Evolutionary conservation across 2,797 vertebrate species (phyloP).

Genomic region (Morelia viridis): DNA sequence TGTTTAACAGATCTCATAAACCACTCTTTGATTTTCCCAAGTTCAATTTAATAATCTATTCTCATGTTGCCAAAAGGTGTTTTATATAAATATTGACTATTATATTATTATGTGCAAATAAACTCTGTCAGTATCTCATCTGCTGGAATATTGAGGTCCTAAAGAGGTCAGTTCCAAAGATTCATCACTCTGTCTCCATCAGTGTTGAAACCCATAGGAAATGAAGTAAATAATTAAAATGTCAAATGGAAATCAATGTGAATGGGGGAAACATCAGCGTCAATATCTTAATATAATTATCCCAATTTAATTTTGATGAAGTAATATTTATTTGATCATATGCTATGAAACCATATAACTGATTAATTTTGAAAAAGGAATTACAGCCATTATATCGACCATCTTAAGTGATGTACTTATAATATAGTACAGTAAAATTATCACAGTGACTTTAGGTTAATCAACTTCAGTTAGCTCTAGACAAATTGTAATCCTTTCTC

Average conservation of each 20-base stretch:
- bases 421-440: conserved; percentile 16
- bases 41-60: conserved; percentile 1
- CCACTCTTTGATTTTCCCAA: background rate
- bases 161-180: conserved; percentile 20
- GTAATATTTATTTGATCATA: conserved; percentile 29
- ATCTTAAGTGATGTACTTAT: conserved; percentile 1
- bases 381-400: conserved; percentile 9
- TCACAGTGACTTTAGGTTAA: conserved; percentile 16
- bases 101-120: conserved; percentile 30
- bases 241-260: conserved; percentile 35
- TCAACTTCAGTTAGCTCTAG: background rate
- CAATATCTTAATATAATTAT: conserved; percentile 39
- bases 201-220: conserved; percentile 24
- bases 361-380: conserved; percentile 13
- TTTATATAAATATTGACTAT: conserved; percentile 28
- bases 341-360: conserved; percentile 4
- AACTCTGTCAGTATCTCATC: conserved; percentile 30
- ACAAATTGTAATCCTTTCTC: background rate
- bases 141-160: conserved; percentile 29
- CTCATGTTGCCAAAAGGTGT: conserved; percentile 4
- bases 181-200: conserved; percentile 10
- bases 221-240: conserved; percentile 39
- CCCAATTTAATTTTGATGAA: conserved; percentile 26
- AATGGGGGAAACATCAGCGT: conserved; percentile 21
- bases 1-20: conserved; percentile 20